Evolutionary conservation across 92 coral and sea anemone species (phyloP).

Genomic region (Heteractis magnifica): DNA sequence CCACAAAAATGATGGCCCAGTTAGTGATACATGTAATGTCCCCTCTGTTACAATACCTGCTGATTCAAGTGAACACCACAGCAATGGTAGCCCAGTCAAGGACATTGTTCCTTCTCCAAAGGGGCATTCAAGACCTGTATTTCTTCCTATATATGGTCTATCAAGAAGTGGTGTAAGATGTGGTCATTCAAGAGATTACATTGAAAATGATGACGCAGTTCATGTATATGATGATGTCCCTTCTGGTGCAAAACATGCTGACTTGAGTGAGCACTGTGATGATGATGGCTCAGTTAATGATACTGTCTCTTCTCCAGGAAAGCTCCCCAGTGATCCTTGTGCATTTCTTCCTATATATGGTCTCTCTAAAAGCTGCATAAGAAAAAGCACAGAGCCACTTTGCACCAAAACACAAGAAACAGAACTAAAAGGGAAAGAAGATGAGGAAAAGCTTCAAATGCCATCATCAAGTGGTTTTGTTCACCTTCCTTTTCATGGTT

Average conservation of each 20-base stretch:
- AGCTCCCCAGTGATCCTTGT: background rate
- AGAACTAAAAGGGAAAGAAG: background rate
- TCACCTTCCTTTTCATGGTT: conserved; percentile 3
- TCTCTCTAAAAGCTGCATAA: background rate
- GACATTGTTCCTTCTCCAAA: background rate
- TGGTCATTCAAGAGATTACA: background rate
- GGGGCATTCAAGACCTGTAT: too few relatives aligned
- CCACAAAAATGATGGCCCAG: background rate
- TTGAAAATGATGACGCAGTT: background rate
- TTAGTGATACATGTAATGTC: background rate
- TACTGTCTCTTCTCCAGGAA: background rate
- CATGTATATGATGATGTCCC: background rate
- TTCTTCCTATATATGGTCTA: too few relatives aligned
- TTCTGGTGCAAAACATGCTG: background rate
- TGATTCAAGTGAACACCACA: background rate
- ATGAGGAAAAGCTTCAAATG: background rate
- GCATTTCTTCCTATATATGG: conserved; percentile 9
- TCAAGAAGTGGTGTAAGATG: background rate
- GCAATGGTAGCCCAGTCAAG: background rate
- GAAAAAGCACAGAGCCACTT: background rate
- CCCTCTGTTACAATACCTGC: background rate
- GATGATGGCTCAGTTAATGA: background rate
- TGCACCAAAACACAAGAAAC: background rate
- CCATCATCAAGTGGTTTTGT: conserved; percentile 4
- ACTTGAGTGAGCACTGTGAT: background rate